These are phyloP conservation scores for Falco novaeseelandiae DNA, from an alignment of 2,797 vertebrate species.

Conservation along the genomic window DNA sequence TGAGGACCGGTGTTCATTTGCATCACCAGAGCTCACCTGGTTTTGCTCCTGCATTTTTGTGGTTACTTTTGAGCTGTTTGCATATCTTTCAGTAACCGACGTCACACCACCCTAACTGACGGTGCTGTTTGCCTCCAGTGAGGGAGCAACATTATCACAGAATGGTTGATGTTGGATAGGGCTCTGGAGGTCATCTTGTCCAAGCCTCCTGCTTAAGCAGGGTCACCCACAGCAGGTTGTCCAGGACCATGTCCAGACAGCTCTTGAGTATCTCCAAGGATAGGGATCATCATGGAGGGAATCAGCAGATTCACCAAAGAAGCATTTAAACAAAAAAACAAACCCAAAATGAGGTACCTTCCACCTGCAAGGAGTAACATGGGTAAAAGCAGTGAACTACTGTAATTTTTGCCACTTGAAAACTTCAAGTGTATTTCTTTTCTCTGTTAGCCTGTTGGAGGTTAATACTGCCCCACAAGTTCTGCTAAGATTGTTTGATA, in stretches of 20 bases:
- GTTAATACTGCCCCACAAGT: not conserved
- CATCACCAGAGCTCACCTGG: not conserved
- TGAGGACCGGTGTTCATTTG: not conserved
- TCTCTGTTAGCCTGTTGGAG: not conserved
- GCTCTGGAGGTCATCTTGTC: not conserved
- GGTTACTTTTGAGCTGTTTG: not conserved
- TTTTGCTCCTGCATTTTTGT: not conserved
- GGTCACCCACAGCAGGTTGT: not conserved
- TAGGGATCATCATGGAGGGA: not conserved
- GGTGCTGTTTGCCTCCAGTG: not conserved
- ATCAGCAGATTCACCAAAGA: not conserved
- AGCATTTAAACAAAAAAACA: not conserved
- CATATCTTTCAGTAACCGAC: not conserved
- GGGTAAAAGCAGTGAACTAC: not conserved
- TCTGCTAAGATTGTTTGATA: not conserved
- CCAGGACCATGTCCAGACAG: not conserved
- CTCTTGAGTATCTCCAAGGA: not conserved
- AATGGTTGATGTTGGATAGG: not conserved
- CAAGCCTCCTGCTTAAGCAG: not conserved
- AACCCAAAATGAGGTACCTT: not conserved
- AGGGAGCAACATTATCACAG: not conserved
- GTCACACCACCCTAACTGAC: not conserved
- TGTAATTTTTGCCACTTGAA: not conserved
- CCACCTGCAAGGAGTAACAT: not conserved
- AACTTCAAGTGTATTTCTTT: not conserved